phyloP scores from a whole-genome alignment of 2,797 vertebrate genomes.

The Telmatherina bonti region DNA sequence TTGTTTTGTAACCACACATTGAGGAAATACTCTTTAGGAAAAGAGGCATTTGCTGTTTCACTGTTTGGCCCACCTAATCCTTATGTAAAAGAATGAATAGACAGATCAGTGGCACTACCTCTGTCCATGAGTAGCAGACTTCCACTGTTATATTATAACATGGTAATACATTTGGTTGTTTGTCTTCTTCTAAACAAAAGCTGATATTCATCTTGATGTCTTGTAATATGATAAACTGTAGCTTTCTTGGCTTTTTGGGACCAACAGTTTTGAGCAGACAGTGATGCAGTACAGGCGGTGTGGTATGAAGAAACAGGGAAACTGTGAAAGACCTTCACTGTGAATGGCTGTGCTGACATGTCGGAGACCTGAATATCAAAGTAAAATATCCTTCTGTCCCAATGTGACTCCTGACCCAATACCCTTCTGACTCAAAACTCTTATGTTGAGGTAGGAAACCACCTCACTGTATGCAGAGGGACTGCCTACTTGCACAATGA shows the following conservation, averaged over 20 bases:
- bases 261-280: slow-evolving; percentile 62
- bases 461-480: slow-evolving; percentile 50
- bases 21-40: slow-evolving; percentile 58
- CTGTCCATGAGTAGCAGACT: slow-evolving; percentile 47
- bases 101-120: slow-evolving; percentile 56
- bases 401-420: slow-evolving; percentile 69
- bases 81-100: slow-evolving; percentile 65
- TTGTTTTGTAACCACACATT: slow-evolving; percentile 65
- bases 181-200: slow-evolving; percentile 56
- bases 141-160: slow-evolving; percentile 58
- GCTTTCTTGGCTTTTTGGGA: slow-evolving; percentile 62
- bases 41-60: slow-evolving; percentile 62
- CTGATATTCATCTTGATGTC: slow-evolving; percentile 69
- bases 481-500: slow-evolving; percentile 58
- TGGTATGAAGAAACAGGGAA: slow-evolving; percentile 57
- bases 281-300: slow-evolving; percentile 63
- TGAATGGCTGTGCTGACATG: slow-evolving; percentile 56
- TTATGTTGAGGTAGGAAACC: slow-evolving; percentile 38
- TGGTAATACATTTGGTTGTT: slow-evolving; percentile 40
- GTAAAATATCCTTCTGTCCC: slow-evolving; percentile 56
- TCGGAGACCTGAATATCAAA: slow-evolving; percentile 41
- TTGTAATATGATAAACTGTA: slow-evolving; percentile 65
- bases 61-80: slow-evolving; percentile 69
- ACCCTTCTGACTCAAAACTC: slow-evolving; percentile 45
- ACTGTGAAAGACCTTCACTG: slow-evolving; percentile 55